Percentiles rank a stretch among this genome's conserved stretches.
These are phyloP conservation scores for Taurulus bubalis DNA, from an alignment of 2,113 vertebrate genomes.

Conservation along the genomic window DNA sequence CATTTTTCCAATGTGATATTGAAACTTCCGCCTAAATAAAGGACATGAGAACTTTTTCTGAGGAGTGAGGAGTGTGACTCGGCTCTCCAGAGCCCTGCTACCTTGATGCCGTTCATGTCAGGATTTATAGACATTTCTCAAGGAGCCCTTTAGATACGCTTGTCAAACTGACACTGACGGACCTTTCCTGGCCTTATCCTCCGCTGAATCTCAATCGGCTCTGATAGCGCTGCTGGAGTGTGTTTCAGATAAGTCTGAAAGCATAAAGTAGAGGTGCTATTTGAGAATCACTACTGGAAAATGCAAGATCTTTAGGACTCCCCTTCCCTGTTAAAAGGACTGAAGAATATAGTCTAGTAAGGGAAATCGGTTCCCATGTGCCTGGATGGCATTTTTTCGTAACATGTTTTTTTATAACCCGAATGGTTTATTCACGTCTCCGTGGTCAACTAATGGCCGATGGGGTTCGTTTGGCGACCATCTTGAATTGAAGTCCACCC, in stretches of 20 bases:
- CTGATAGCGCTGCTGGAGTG: conserved; percentile 36
- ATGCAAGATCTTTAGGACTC: conserved; percentile 18
- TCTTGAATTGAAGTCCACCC: too few relatives aligned
- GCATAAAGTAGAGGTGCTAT: not conserved
- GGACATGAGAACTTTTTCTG: not conserved
- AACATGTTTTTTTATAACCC: not conserved
- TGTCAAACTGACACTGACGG: conserved; percentile 53
- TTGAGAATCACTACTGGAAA: conserved; percentile 28
- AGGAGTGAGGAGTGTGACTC: conserved; percentile 21
- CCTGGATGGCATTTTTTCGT: too few relatives aligned
- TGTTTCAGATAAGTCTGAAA: conserved; percentile 34
- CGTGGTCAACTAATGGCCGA: too few relatives aligned
- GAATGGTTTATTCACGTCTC: not conserved
- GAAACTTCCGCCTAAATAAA: conserved; percentile 4
- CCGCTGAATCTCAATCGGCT: conserved; percentile 57
- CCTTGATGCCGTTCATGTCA: conserved; percentile 51
- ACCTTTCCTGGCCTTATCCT: conserved; percentile 56
- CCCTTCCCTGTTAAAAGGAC: conserved; percentile 4
- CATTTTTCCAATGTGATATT: not conserved
- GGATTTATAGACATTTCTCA: conserved; percentile 61
- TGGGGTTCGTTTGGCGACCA: too few relatives aligned
- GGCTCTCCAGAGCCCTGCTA: conserved; percentile 13
- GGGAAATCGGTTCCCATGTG: too few relatives aligned
- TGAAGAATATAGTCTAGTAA: not conserved
- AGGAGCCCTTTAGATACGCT: conserved; percentile 54